Percentiles rank a stretch among this genome's conserved stretches.
Evolutionary conservation across 2,888 invertebrate genomes (phyloP).

Genomic region (Mythimna albipuncta): DNA sequence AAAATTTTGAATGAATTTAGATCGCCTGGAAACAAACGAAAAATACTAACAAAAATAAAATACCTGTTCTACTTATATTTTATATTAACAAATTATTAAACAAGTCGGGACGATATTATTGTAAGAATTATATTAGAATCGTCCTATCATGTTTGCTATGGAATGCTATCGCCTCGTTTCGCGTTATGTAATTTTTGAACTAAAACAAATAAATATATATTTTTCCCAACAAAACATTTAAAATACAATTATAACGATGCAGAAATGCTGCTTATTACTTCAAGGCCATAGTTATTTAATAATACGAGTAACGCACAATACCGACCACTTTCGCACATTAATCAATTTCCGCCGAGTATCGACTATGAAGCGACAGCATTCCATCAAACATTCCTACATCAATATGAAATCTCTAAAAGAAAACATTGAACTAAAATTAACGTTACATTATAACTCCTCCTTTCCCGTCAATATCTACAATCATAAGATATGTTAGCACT

Average conservation of each 20-base stretch:
- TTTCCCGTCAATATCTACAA: slow-evolving; percentile 79
- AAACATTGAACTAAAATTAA: slow-evolving; percentile 88
- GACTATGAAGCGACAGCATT: slow-evolving; percentile 79
- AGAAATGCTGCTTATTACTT: slow-evolving; percentile 52
- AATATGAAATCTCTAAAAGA: slow-evolving; percentile 88
- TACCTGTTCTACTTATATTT: slow-evolving; percentile 83
- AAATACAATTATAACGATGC: slow-evolving; percentile 49
- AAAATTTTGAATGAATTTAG: slow-evolving; percentile 79
- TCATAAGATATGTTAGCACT: slow-evolving; percentile 88
- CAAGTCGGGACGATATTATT: slow-evolving; percentile 89
- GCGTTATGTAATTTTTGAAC: slow-evolving; percentile 58
- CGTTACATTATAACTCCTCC: slow-evolving; percentile 80
- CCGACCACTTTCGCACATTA: slow-evolving; percentile 40
- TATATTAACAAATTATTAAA: slow-evolving; percentile 88
- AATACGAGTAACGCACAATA: slow-evolving; percentile 46
- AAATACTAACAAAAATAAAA: slow-evolving; percentile 86
- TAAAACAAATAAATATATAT: slow-evolving; percentile 62
- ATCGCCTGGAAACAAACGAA: slow-evolving; percentile 83
- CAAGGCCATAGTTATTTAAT: slow-evolving; percentile 45
- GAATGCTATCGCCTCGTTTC: slow-evolving; percentile 77
- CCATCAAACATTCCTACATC: slow-evolving; percentile 81
- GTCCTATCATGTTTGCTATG: slow-evolving; percentile 82
- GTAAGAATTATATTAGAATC: slow-evolving; percentile 91
- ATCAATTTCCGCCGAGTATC: slow-evolving; percentile 42
- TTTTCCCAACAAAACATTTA: slow-evolving; percentile 55